Conservation (phyloP, 2,113 vertebrate genomes). For the Proteles cristata region DNA sequence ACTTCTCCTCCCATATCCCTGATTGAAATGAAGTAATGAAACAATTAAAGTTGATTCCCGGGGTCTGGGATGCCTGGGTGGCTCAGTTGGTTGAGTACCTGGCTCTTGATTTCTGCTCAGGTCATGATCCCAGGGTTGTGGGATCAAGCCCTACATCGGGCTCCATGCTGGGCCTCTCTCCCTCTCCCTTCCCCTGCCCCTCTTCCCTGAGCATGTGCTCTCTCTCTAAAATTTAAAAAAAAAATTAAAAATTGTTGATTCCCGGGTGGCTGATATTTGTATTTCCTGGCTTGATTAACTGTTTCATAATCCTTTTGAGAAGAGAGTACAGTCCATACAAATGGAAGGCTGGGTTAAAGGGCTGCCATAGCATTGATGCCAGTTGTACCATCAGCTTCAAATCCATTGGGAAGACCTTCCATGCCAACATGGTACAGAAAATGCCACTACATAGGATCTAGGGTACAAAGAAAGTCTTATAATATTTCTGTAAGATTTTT, state of each 20-base stretch:
- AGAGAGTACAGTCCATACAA: not conserved
- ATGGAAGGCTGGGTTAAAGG: not conserved
- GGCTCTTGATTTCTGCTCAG: no score
- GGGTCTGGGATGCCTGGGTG: no score
- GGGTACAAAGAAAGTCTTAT: not conserved
- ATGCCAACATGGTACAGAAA: not conserved
- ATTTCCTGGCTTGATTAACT: not conserved
- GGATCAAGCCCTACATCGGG: no score
- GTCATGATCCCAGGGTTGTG: no score
- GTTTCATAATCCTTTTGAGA: not conserved
- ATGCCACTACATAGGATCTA: not conserved
- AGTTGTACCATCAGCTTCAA: not conserved
- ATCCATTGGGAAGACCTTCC: not conserved
- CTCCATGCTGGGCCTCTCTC: no score
- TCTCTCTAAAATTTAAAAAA: no score
- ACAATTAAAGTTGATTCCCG: not conserved
- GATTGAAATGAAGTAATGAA: not conserved
- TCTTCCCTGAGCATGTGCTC: no score
- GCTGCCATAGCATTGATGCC: not conserved
- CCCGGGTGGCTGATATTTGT: not conserved
- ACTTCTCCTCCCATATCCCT: not conserved
- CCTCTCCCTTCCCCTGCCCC: no score
- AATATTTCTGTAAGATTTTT: constrained; percentile 34
- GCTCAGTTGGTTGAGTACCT: no score
- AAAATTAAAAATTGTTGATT: not conserved